Evolutionary conservation across 2,113 vertebrate species (phyloP), one percentile per base, ranked within the genome.

Genomic region (Paradoxurus hermaphroditus): DNA sequence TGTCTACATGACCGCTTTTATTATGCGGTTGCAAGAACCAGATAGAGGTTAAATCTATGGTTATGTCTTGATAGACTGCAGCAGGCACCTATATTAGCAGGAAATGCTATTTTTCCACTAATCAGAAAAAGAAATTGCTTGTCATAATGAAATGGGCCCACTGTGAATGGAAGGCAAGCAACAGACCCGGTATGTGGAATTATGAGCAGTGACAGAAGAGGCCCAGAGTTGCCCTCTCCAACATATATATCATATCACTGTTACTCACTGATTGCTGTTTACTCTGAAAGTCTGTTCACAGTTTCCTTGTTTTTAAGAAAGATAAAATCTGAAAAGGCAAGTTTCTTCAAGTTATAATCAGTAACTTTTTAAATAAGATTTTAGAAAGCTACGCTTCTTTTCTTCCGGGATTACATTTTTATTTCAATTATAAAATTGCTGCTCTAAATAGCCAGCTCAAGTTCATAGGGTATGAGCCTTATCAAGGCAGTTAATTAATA

Each of bases 401-500:
- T 62, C 19, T 82, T 56, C 34, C 81, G 49, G 34, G 93, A 88
- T 93, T 94, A 63, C 59, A 85, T 59, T 95, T 98, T 96, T 86
- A 96, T 97, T 97, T 97, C 95, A 98, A 59, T 84, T 96, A 90
- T 92, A 92, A 97, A 94, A 97, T 68, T 73, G 5, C 9, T 10
- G 19, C 90, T 98, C 51, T 97, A 96, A 91, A 95, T 97, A 97
- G 49, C 31, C 4, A 63, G 34, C 68, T 39, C 95, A 89, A 95
- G 73, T 97, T 97, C 49, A 95, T 23, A 95, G 86, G 44, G 44
- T 49, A 41, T 95, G 90, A 84, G 11, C 65, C n/a, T 94, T 51
- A 97, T 97, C 65, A 98, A 97, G 84, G 78, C 53, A 68, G 91
- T 93, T 97, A 96, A 97, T 97, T 96, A 95, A 95, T 56, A 29